phyloP scores from a whole-genome alignment of 2,113 vertebrate species.

The Aix galericulata region DNA sequence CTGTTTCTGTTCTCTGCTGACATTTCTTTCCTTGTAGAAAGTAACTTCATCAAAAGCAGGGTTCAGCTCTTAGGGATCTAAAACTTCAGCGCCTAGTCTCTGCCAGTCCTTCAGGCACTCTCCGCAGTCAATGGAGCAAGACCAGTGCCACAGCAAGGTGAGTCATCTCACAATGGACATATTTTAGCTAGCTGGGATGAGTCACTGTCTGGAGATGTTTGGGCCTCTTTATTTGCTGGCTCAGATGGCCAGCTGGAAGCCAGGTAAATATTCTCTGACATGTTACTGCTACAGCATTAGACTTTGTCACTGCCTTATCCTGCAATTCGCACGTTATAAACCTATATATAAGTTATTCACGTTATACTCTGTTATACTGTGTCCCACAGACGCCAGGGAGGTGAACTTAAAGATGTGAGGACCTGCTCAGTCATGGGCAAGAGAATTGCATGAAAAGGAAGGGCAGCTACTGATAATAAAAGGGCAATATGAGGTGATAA shows the following conservation, averaged over 20 bases:
- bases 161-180: neutral
- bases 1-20: neutral
- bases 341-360: too few relatives aligned
- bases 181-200: neutral
- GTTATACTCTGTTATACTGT: neutral
- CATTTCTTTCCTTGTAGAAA: neutral
- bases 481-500: neutral
- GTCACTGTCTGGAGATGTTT: neutral
- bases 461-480: neutral
- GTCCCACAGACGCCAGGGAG: neutral
- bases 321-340: neutral
- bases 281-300: neutral
- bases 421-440: neutral
- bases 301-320: neutral
- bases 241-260: neutral
- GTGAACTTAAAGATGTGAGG: neutral
- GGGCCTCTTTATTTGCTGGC: neutral
- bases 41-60: neutral
- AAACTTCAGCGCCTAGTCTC: neutral
- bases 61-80: neutral
- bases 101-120: neutral
- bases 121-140: neutral
- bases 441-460: neutral
- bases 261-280: neutral
- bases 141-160: rapidly evolving